Evolutionary conservation across 2,113 vertebrate species (phyloP), one percentile per base, ranked within the genome.

Genomic region (Halcyon senegalensis): DNA sequence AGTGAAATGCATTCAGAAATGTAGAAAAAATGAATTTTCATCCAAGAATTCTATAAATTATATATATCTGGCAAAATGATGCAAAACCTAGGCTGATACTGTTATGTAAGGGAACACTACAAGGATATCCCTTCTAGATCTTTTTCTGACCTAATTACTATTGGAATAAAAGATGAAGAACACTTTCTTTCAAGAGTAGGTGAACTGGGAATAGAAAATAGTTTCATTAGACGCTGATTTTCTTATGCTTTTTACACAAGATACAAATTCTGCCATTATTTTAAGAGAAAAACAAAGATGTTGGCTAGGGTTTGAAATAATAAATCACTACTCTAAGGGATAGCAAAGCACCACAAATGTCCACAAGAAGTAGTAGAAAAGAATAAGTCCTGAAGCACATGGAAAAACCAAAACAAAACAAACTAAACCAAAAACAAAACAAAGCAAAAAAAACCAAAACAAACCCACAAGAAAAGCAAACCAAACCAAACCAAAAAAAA

Each of bases 71-170:
- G 51, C 83, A 24, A 90, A 86, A 92, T 28, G 1, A 59, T 59
- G 76, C 55, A 80, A 80, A 92, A 88, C 31, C n/a, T 63, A 83
- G 79, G 67, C 75, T 92, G 79, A 77, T 66, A 63, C 37, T 37
- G 58, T 90, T 93, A 93, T 35, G 13, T 80, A 94, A 92, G 41
- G 46, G 50, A 93, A 92, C 13, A 89, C 73, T 55, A 93, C 24
- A 88, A 85, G 72, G 63, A 80, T 88, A 80, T 86, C 41, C 59
- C 75, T 93, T 86, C 48, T 53, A 88, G 64, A 63, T 73, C 74
- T 85, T 39, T 50, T 95, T 87, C 63, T 84, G 83, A 94, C 83
- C 75, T 90, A 88, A 94, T 93, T 95, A 80, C 33, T 69, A 15
- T 19, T 59, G 43, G 59, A 84, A 88, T 58, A 43, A 86, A 92